phyloP scores from a whole-genome alignment of 2,113 vertebrate species.

The Polypterus senegalus region DNA sequence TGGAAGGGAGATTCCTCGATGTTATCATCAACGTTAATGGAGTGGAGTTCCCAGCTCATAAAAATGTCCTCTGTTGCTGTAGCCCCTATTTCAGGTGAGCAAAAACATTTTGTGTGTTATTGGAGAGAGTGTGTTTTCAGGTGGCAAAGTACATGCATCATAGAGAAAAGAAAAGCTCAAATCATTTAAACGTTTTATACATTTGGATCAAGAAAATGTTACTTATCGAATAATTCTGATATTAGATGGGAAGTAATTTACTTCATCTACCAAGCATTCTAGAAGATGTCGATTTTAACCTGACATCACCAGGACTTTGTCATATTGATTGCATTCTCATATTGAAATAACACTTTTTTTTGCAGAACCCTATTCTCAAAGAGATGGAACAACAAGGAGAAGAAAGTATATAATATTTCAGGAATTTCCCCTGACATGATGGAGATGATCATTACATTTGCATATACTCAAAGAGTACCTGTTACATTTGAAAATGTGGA shows the following conservation, averaged over 20 bases:
- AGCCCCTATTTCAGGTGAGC: slow-evolving; percentile 63
- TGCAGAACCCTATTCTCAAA: slow-evolving; percentile 57
- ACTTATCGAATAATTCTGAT: too few species aligned
- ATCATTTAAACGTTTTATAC: too few species aligned
- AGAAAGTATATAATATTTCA: slow-evolving; percentile 46
- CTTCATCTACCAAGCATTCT: too few species aligned
- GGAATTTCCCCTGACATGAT: slow-evolving; percentile 54
- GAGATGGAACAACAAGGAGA: slow-evolving; percentile 43
- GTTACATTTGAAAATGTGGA: slow-evolving; percentile 48
- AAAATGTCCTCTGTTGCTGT: slow-evolving; percentile 66
- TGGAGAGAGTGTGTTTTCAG: too few species aligned
- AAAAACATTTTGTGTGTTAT: neutral
- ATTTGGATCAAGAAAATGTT: too few species aligned
- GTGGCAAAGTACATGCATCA: too few species aligned
- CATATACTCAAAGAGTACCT: slow-evolving; percentile 46
- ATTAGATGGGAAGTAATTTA: too few species aligned
- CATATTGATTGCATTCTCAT: too few species aligned
- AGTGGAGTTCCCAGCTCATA: slow-evolving; percentile 57
- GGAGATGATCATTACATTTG: slow-evolving; percentile 55
- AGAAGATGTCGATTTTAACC: too few species aligned
- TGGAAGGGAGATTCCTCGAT: slow-evolving; percentile 60
- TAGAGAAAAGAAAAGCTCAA: too few species aligned
- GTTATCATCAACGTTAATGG: slow-evolving; percentile 53
- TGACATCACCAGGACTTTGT: too few species aligned
- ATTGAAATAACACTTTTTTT: too few species aligned